Evolutionary conservation across 2,113 vertebrate species (phyloP), one percentile per base, ranked within the genome.

Genomic region (Brachyhypopomus occidentalis): DNA sequence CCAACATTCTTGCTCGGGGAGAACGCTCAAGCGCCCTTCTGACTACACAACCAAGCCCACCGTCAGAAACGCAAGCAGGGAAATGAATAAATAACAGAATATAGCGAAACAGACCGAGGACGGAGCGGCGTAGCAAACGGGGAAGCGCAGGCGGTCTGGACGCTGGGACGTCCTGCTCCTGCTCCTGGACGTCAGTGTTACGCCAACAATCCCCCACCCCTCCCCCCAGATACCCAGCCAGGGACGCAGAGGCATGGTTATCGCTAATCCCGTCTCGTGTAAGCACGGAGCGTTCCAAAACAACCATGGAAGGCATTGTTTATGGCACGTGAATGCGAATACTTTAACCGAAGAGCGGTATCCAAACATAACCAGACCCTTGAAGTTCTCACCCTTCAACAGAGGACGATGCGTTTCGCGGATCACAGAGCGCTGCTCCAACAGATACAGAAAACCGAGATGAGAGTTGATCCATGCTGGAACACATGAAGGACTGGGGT

Each of bases 371-470:
- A 12, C 20, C n/a, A 34, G 12, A 14, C 45, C 12, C 30, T 20
- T 14, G 45, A 11, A 52, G 9, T 22, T 7, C 8, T 41, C 64
- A 9, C 19, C 34, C 64, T 8, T 38, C 4, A 38, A 7, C 30
- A 34, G 34, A 63, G 48, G 72, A 11, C 45, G 45, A 11, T 41
- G 41, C 5, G 9, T 52, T 1, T 0, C 45, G 12, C 45, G 45
- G 45, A 52, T 55, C 41, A 19, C 11, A 25, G 20, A 25, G 34
- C 22, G 59, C 48, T 72, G 36, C 58, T 41, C 30, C 19, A 62
- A 52, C 38, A 63, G 55, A 73, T 52, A 16, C 58, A 73, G 59
- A 83, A 73, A 74, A 74, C 2, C 14, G 60, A 79, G 62, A 56
- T 52, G 3, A 7, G 7, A 19, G 41, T 11, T 9, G 22, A 41